Percentiles rank a stretch among this genome's conserved stretches.
Evolutionary conservation across 2,888 invertebrate genomes (phyloP).

Genomic region (Syrphus vitripennis): DNA sequence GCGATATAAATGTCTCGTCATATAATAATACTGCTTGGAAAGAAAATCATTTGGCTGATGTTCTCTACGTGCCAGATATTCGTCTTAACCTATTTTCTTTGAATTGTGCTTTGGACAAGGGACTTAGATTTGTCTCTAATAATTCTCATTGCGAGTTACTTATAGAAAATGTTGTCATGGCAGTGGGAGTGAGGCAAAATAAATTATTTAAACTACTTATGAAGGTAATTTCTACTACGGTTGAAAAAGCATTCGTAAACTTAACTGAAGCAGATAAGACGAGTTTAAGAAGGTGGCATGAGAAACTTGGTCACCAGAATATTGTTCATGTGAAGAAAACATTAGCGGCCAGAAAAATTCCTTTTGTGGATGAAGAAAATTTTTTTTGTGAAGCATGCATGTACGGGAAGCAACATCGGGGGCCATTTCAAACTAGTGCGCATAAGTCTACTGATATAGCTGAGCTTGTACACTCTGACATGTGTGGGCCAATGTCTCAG

Average conservation of each 20-base stretch:
- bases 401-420: not conserved
- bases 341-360: not conserved
- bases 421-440: not conserved
- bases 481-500: not conserved
- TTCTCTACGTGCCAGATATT: constrained; percentile 70
- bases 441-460: not conserved
- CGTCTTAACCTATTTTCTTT: constrained; percentile 71
- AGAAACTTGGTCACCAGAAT: constrained; percentile 8
- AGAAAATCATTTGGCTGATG: constrained; percentile 62
- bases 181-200: not conserved
- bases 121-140: constrained; percentile 16
- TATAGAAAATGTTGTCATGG: not conserved
- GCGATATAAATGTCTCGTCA: constrained; percentile 66
- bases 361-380: not conserved
- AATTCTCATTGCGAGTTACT: constrained; percentile 18
- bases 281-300: constrained; percentile 17
- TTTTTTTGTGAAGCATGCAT: not conserved
- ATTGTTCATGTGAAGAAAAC: not conserved
- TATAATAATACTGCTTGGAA: constrained; percentile 64
- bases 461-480: not conserved
- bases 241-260: not conserved
- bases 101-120: constrained; percentile 64
- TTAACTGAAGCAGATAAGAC: constrained; percentile 1
- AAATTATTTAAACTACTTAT: not conserved
- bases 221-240: not conserved